Evolutionary conservation across 2,888 invertebrate genomes (phyloP), one percentile per base, ranked within the genome.

Genomic region (Phlogophora meticulosa): DNA sequence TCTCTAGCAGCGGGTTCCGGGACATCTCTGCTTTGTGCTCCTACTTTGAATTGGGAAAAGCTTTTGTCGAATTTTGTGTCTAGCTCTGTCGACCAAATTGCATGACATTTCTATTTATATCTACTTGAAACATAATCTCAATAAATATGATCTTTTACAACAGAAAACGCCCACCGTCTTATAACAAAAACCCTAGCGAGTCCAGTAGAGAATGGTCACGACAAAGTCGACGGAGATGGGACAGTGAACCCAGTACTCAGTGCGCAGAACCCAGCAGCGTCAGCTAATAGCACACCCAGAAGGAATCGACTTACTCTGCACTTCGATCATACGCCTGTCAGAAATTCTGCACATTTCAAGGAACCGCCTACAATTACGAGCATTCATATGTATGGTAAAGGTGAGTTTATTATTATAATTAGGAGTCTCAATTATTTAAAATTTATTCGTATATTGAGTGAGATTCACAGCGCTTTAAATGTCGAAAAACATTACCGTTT

Each of bases 161-260:
- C 46, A 96, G 99, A 99, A 82, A 98, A 98, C 93, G 96, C 98
- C 62, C 97, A 97, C 86, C 96, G 99, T 42, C 96, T 96, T 3
- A 91, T 94, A 11, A 91, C 93, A n/a, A 94, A 93, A 82, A 84
- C 87, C 0, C 84, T 93, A 15, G 92, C 93, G 1, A 93, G 92
- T 76, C 92, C 94, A 0, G 60, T 93, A 32, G 94, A 93, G 68
- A 94, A 94, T 61, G 93, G 93, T 0, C 88, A 91, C 60, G 94
- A 93, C 60, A 92, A 88, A 86, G 80, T 90, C 0, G 94, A 93
- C 57, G 93, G 92, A 2, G 93, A 93, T 48, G 89, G 76, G 1
- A 90, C 90, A 0, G 40, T 73, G 4, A 82, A 81, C 63, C 85
- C 86, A 4, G 76, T 83, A 15, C 63, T 88, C 5, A 86, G 73